Evolutionary conservation across 2,888 invertebrate genomes (phyloP).

Genomic region (Parochlus steinenii): DNA sequence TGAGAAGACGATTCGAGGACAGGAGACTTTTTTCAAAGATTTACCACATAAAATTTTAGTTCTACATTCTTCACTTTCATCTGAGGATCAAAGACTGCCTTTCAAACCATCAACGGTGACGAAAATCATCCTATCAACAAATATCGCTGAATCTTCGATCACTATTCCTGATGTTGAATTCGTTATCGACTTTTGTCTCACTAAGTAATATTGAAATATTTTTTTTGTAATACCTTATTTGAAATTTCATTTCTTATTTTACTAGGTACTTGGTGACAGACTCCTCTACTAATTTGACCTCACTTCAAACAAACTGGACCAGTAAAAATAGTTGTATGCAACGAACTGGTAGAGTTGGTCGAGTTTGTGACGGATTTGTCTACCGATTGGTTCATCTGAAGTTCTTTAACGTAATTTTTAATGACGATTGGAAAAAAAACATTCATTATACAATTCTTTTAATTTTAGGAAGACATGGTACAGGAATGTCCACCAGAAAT

Average conservation of each 20-base stretch:
- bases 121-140: conserved; percentile 78
- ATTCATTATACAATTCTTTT: conserved; percentile 12
- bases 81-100: conserved; percentile 46
- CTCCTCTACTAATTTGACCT: conserved; percentile 43
- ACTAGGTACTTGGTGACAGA: conserved; percentile 70
- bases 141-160: conserved; percentile 85
- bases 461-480: conserved; percentile 30
- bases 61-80: conserved; percentile 53
- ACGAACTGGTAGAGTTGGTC: conserved; percentile 78
- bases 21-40: not conserved
- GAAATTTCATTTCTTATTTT: conserved; percentile 90
- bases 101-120: conserved; percentile 20
- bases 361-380: conserved; percentile 70
- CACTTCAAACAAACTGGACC: conserved; percentile 71
- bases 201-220: conserved; percentile 45
- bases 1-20: not conserved
- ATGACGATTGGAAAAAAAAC: conserved; percentile 10
- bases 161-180: conserved; percentile 74
- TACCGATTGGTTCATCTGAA: conserved; percentile 56
- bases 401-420: conserved; percentile 41
- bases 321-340: conserved; percentile 80
- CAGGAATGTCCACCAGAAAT: conserved; percentile 57
- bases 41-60: conserved; percentile 23
- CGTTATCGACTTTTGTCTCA: conserved; percentile 88
- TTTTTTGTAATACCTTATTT: too few species aligned